These are phyloP conservation scores for Oasisia sp. DNA, from an alignment of 2,888 invertebrate species.

Conservation along the genomic window DNA sequence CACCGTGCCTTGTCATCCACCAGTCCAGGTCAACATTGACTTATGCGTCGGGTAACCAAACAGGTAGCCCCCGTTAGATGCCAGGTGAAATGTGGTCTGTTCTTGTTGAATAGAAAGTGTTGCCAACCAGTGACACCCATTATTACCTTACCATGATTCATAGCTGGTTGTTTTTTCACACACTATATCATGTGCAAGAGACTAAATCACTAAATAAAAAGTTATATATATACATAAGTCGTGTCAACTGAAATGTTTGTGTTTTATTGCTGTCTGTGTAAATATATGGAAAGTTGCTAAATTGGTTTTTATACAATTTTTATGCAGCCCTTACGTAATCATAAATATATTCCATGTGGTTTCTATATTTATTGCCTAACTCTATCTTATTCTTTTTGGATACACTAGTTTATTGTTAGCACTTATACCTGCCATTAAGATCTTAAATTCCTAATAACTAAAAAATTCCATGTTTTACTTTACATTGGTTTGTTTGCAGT, in stretches of 20 bases:
- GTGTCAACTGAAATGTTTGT: background rate
- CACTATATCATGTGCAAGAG: background rate
- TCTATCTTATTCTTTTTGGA: background rate
- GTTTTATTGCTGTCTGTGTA: background rate
- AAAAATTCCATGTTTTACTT: background rate
- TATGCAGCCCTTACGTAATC: background rate
- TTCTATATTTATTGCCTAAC: background rate
- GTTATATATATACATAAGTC: background rate
- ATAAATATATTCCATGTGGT: background rate
- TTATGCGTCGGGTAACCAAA: background rate
- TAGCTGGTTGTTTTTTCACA: background rate
- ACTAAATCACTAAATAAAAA: background rate
- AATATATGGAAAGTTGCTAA: background rate
- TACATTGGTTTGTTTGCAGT: slow-evolving; percentile 24
- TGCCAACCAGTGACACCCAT: background rate
- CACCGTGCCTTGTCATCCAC: background rate
- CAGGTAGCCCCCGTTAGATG: background rate
- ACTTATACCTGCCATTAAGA: background rate
- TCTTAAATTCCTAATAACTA: background rate
- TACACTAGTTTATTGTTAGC: background rate
- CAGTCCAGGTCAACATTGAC: background rate
- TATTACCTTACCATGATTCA: background rate
- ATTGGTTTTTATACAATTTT: background rate
- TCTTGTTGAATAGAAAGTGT: slow-evolving; percentile 11
- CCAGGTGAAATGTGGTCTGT: background rate